These are phyloP conservation scores for Pavo muticus DNA, from an alignment of 2,113 vertebrate genomes.

Conservation along the genomic window DNA sequence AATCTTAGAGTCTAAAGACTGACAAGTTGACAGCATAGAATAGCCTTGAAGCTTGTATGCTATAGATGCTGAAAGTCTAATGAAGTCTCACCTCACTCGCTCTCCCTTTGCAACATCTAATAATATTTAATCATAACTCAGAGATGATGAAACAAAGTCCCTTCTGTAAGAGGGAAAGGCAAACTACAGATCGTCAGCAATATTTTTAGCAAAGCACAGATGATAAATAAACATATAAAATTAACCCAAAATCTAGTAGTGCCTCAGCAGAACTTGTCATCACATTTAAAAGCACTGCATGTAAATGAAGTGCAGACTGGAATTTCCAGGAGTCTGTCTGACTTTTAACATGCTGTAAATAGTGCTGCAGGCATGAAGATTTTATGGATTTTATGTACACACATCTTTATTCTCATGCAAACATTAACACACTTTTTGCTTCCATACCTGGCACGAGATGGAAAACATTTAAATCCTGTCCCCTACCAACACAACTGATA, in stretches of 20 bases:
- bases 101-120: neutral
- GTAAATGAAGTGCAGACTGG: neutral
- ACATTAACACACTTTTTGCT: neutral
- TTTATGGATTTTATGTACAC: neutral
- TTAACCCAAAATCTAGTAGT: neutral
- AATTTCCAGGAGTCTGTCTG: neutral
- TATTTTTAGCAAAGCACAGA: neutral
- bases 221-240: neutral
- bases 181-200: neutral
- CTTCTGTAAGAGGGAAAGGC: neutral
- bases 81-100: neutral
- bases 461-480: neutral
- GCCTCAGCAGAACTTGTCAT: neutral
- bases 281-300: fast-evolving
- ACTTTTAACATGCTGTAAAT: neutral
- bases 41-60: neutral
- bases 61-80: neutral
- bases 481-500: neutral
- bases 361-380: neutral
- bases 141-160: neutral
- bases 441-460: neutral
- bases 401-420: neutral
- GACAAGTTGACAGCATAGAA: neutral
- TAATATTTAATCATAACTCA: neutral
- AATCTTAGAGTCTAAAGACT: neutral